These are phyloP conservation scores for Papilio helenus DNA, from an alignment of 1,140 invertebrate species.

Conservation along the genomic window DNA sequence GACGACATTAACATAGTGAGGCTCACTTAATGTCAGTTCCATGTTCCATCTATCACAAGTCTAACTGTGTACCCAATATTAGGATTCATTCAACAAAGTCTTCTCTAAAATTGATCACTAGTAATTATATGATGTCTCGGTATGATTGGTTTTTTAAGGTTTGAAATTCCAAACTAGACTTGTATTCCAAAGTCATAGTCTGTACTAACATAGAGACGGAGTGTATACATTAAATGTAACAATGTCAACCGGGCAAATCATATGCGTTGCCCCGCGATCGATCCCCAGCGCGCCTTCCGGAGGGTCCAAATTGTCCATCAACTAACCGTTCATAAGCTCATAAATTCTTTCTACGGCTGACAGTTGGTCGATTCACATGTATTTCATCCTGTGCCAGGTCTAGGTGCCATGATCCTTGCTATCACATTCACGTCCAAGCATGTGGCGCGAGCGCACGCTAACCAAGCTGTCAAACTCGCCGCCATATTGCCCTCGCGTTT, in stretches of 20 bases:
- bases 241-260: constrained; percentile 68
- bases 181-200: background rate
- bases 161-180: background rate
- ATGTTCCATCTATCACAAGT: no score
- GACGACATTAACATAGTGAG: no score
- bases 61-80: no score
- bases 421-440: constrained; percentile 67
- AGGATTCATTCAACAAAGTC: no score
- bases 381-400: constrained; percentile 56
- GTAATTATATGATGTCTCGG: no score
- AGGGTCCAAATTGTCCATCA: constrained; percentile 52
- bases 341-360: constrained; percentile 68
- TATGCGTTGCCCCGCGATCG: constrained; percentile 61
- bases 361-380: constrained; percentile 64
- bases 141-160: no score
- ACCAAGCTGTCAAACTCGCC: constrained; percentile 47
- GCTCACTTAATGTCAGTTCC: no score
- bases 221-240: constrained; percentile 41
- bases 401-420: constrained; percentile 50
- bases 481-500: constrained; percentile 61
- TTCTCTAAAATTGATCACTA: no score
- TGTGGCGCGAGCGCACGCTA: constrained; percentile 66
- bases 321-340: constrained; percentile 47
- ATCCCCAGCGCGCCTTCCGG: constrained; percentile 52
- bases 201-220: background rate